Evolutionary conservation across 64 coral and sea anemone species (phyloP).

Genomic region (Hydrozoanthus tunicans): DNA sequence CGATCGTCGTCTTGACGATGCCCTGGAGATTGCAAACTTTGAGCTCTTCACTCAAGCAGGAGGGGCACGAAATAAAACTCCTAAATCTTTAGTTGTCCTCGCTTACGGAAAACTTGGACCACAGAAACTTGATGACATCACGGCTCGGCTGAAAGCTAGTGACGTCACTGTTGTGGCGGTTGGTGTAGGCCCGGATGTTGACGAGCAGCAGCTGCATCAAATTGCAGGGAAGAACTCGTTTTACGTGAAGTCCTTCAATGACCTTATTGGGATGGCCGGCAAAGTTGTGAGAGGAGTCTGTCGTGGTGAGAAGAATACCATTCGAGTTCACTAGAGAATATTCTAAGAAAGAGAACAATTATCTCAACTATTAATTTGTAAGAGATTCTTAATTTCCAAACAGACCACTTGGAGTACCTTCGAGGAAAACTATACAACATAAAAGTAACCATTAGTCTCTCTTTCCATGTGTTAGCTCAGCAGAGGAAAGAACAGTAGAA

Average conservation of each 20-base stretch:
- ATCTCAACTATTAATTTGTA: not conserved
- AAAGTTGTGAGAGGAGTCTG: constrained; percentile 79
- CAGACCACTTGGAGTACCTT: no score
- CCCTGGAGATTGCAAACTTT: constrained; percentile 86
- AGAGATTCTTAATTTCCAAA: not conserved
- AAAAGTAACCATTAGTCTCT: no score
- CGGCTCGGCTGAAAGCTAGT: constrained; percentile 64
- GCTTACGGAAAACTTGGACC: constrained; percentile 65
- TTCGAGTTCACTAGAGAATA: not conserved
- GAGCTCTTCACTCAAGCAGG: constrained; percentile 81
- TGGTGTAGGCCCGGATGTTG: constrained; percentile 76
- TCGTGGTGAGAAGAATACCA: constrained; percentile 58
- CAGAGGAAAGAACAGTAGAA: no score
- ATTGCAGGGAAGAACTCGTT: constrained; percentile 74
- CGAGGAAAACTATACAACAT: no score
- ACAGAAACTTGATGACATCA: constrained; percentile 62
- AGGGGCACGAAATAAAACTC: constrained; percentile 70
- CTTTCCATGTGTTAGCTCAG: no score
- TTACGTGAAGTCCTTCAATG: constrained; percentile 71
- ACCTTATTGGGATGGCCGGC: constrained; percentile 69
- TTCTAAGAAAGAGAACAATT: not conserved
- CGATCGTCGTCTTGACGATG: constrained; percentile 74
- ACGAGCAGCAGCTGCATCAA: constrained; percentile 63
- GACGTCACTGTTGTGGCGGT: constrained; percentile 74
- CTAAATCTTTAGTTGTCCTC: constrained; percentile 76